Percentiles rank a stretch among this genome's conserved stretches.
These are phyloP conservation scores for Taeniopygia guttata DNA, from an alignment of 2,797 vertebrate species.

Conservation along the genomic window DNA sequence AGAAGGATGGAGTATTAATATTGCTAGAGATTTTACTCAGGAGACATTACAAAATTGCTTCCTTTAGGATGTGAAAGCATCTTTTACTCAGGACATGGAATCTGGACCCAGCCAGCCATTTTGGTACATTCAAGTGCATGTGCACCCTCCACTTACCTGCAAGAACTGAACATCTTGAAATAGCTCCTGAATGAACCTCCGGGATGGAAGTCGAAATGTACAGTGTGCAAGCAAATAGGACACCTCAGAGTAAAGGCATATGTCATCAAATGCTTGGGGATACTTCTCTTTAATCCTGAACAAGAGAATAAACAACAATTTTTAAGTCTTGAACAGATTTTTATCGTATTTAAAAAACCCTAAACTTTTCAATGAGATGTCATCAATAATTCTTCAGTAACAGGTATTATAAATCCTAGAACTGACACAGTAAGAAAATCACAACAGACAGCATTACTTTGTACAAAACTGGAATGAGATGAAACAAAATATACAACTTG, in stretches of 20 bases:
- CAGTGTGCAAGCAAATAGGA: slow-evolving; percentile 93
- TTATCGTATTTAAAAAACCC: neutral
- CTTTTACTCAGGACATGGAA: neutral
- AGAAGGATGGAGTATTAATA: neutral
- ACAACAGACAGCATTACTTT: neutral
- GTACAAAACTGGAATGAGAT: neutral
- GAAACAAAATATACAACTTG: neutral
- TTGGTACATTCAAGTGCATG: neutral
- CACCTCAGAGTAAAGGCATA: slow-evolving; percentile 98
- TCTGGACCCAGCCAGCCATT: neutral
- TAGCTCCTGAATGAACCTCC: slow-evolving; percentile 97
- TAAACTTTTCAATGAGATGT: neutral
- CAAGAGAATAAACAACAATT: neutral
- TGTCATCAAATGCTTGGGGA: slow-evolving; percentile 96
- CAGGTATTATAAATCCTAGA: neutral
- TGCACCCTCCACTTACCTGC: slow-evolving; percentile 78
- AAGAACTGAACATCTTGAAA: slow-evolving; percentile 98
- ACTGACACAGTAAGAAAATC: neutral
- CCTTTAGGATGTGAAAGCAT: neutral
- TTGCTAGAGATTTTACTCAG: neutral
- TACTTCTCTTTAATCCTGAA: slow-evolving; percentile 98
- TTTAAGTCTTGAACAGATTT: neutral
- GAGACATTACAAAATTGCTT: neutral
- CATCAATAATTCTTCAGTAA: neutral
- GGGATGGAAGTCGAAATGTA: slow-evolving; percentile 92